Evolutionary conservation across 2,113 vertebrate genomes (phyloP).

Genomic region (Gymnogyps californianus): DNA sequence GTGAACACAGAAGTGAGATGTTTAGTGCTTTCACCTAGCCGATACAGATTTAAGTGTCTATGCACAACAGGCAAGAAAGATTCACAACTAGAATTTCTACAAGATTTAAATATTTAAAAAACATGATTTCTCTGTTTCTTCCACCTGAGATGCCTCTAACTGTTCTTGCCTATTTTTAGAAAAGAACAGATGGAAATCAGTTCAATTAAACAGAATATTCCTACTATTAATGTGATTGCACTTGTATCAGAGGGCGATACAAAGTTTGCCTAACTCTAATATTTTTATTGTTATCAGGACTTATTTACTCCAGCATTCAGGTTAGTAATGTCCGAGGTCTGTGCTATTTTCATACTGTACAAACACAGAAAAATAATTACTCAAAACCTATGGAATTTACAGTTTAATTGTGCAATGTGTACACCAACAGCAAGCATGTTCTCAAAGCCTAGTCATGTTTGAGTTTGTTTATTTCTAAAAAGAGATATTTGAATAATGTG

Average conservation of each 20-base stretch:
- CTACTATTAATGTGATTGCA: neutral
- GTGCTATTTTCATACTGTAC: neutral
- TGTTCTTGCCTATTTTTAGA: neutral
- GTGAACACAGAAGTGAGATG: neutral
- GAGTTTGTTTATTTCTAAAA: neutral
- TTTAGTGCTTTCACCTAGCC: neutral
- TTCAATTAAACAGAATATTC: neutral
- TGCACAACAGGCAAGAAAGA: neutral
- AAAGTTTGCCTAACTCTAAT: neutral
- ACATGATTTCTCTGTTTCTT: neutral
- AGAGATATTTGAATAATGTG: neutral
- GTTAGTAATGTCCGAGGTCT: neutral
- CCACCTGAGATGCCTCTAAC: neutral
- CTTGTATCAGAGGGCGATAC: neutral
- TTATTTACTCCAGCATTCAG: neutral
- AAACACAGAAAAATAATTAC: neutral
- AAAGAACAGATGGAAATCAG: neutral
- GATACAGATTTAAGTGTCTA: neutral
- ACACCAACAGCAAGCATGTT: neutral
- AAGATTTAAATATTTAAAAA: neutral
- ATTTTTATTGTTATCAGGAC: neutral
- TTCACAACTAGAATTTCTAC: neutral
- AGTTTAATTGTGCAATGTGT: neutral
- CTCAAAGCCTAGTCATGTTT: neutral
- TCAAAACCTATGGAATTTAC: neutral